Base-by-base conservation (phyloP, 2,113 vertebrate genomes). In the Axis porcinus region DNA sequence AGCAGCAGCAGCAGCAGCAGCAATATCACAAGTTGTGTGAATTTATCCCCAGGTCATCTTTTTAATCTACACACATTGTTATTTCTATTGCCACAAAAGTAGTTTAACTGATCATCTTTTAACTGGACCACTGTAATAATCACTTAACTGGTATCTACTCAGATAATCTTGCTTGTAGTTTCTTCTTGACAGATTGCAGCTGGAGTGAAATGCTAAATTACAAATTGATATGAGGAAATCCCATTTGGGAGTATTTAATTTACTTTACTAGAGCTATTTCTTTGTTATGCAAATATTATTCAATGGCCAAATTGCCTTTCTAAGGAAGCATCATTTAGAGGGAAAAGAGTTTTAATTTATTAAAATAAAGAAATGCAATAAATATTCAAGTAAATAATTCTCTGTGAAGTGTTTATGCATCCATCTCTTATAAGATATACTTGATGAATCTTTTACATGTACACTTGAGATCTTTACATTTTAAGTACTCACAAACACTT, bases 251-350 rank as follows among this genome's bases (percentile, higher is more conserved):
- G 40, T 54, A 94, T 95, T 96, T 94, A 83, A 96, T 96, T 97
- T 79, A 97, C 40, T 94, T 74, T 85, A 97, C 67, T 94, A 89
- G 30, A 91, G 60, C 16, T 78, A 76, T 85, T 82, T 92, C 50
- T 96, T 92, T 97, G 67, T 95, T 91, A 89, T 94, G 94, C 21
- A 97, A 97, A 96, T 98, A 89, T 86, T 14, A 15, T 78, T 67
- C n/a, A 79, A 54, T 86, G 52, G 40, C 33, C 88, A 94, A 95
- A 96, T 86, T 81, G 40, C 27, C 60, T 97, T 85, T 82, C 82
- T 84, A 79, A 92, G 60, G 47, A 50, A 47, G 89, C 89, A 62
- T 36, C 40, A 88, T 70, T 58, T 89, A 70, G 27, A 86, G 15
- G 25, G 7, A 96, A 94, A 97, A 70, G 1, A 92, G 8, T 67